These are phyloP conservation scores for Adelosebastes latens DNA, from an alignment of 2,797 vertebrate genomes.

Conservation along the genomic window DNA sequence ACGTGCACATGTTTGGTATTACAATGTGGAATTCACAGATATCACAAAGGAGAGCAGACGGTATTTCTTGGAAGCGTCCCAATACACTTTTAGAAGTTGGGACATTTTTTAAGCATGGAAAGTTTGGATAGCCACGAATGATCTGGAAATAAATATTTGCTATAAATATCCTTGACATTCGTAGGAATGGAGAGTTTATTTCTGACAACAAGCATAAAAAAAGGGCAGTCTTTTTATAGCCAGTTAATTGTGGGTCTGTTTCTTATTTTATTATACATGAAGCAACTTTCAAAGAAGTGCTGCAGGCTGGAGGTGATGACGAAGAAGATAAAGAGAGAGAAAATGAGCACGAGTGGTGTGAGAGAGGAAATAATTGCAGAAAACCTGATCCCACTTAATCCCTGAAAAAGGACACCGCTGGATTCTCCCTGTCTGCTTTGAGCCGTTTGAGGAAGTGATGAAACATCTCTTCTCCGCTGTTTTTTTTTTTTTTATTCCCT, in stretches of 20 bases:
- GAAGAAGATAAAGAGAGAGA: conserved; percentile 26
- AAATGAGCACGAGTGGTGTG: neutral
- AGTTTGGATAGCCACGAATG: conserved; percentile 57
- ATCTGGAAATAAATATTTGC: conserved; percentile 71
- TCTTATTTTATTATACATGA: conserved; percentile 37
- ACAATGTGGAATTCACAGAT: conserved; percentile 10
- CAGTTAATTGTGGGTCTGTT: conserved; percentile 53
- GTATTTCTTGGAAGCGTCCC: conserved; percentile 20
- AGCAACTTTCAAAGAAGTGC: conserved; percentile 28
- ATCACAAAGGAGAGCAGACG: neutral
- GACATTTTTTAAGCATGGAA: conserved; percentile 68
- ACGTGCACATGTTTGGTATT: neutral
- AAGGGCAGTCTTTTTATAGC: conserved; percentile 60
- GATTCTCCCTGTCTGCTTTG: conserved; percentile 26
- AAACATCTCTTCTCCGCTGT: conserved; percentile 49
- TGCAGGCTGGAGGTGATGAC: conserved; percentile 31
- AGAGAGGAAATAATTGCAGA: conserved; percentile 27
- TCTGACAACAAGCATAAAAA: conserved; percentile 24
- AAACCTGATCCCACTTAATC: conserved; percentile 58
- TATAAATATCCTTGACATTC: conserved; percentile 71
- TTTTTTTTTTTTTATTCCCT: conserved; percentile 19
- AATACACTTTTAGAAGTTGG: conserved; percentile 35
- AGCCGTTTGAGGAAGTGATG: conserved; percentile 55
- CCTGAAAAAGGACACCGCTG: conserved; percentile 50
- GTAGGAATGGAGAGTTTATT: conserved; percentile 50